phyloP scores from a whole-genome alignment of 2,888 invertebrate genomes.

The Drosophila seclusa region DNA sequence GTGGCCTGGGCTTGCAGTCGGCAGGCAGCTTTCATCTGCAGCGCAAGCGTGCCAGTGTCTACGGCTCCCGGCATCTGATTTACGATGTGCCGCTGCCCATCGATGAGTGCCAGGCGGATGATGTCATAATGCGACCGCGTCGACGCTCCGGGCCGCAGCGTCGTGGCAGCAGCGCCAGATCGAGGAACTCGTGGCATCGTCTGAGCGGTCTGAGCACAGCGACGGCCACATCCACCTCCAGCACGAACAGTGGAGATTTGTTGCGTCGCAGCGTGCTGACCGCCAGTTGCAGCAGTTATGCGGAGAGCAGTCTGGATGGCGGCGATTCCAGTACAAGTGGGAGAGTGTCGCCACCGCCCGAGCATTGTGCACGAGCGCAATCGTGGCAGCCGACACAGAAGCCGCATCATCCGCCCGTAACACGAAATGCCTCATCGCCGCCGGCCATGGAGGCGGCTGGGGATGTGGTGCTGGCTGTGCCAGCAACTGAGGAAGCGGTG shows the following conservation, averaged over 20 bases:
- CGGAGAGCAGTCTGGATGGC: slow-evolving; percentile 69
- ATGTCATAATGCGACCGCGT: slow-evolving; percentile 83
- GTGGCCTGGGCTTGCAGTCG: slow-evolving; percentile 49
- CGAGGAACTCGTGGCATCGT: slow-evolving; percentile 68
- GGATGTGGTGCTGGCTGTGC: slow-evolving; percentile 6
- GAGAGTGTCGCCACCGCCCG: slow-evolving; percentile 14
- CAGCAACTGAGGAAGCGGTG: slow-evolving; percentile 4
- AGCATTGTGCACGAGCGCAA: slow-evolving; percentile 68
- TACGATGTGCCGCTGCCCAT: slow-evolving; percentile 87
- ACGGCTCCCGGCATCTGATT: slow-evolving; percentile 87
- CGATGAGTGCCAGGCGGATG: slow-evolving; percentile 87
- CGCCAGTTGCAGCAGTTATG: slow-evolving; percentile 77
- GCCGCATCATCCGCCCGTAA: slow-evolving; percentile 83
- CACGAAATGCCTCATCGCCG: slow-evolving; percentile 86
- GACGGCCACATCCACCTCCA: slow-evolving; percentile 71
- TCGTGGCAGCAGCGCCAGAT: slow-evolving; percentile 59
- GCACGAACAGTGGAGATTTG: slow-evolving; percentile 72
- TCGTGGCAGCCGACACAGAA: slow-evolving; percentile 82
- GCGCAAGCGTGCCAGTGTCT: slow-evolving; percentile 85
- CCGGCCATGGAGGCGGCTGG: slow-evolving; percentile 73
- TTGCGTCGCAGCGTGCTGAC: slow-evolving; percentile 74
- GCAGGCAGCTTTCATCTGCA: slow-evolving; percentile 82
- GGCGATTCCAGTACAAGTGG: slow-evolving; percentile 30
- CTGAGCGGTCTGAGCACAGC: slow-evolving; percentile 75
- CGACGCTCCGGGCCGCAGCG: slow-evolving; percentile 62